Percentiles rank a stretch among this genome's conserved stretches.
Evolutionary conservation across 2,797 vertebrate species (phyloP).

Genomic region (Bovichtus diacanthus): DNA sequence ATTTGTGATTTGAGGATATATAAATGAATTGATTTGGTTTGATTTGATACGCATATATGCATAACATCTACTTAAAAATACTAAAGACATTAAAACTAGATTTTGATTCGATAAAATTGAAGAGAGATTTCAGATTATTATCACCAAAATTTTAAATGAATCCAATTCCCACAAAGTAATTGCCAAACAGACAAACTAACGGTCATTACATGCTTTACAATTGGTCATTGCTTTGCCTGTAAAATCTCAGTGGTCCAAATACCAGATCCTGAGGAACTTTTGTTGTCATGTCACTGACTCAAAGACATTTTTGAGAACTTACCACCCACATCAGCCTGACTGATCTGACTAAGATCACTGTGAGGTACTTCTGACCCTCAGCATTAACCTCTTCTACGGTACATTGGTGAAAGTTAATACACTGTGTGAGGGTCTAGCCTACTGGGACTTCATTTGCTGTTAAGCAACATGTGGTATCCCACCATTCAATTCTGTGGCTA

Average conservation of each 20-base stretch:
- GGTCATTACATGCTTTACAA: not conserved
- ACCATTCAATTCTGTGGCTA: constrained; percentile 29
- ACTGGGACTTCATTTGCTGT: constrained; percentile 44
- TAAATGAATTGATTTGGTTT: too few relatives aligned
- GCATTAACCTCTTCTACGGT: constrained; percentile 51
- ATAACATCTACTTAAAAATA: not conserved
- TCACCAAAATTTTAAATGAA: not conserved
- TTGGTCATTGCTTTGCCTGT: not conserved
- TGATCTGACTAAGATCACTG: constrained; percentile 18
- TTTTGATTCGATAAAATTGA: not conserved
- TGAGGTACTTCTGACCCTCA: constrained; percentile 12
- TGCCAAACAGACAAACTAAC: not conserved
- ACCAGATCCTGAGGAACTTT: not conserved
- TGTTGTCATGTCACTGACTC: not conserved
- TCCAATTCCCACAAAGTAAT: not conserved
- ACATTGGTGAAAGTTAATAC: constrained; percentile 38
- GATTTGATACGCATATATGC: too few relatives aligned
- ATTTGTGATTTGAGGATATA: too few relatives aligned
- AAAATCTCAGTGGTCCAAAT: not conserved
- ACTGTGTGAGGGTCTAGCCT: constrained; percentile 9
- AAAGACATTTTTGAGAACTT: not conserved
- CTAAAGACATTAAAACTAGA: not conserved
- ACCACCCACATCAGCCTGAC: not conserved
- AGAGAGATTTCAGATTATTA: not conserved
- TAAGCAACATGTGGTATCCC: constrained; percentile 55